Evolutionary conservation across 2,888 invertebrate genomes (phyloP).

Genomic region (Emmelina monodactyla): DNA sequence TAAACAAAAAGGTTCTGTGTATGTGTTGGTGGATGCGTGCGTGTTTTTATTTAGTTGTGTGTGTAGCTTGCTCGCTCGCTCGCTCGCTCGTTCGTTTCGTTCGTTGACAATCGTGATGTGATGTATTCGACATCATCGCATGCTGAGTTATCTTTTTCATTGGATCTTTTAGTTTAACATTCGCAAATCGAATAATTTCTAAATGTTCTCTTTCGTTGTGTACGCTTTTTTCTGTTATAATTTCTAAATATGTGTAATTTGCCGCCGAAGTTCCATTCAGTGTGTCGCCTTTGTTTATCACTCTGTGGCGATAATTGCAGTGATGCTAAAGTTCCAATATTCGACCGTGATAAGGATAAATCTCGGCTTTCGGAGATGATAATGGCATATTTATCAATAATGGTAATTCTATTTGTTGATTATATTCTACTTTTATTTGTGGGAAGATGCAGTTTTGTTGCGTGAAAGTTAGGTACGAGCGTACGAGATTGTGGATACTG

Average conservation of each 20-base stretch:
- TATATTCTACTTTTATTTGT: constrained; percentile 26
- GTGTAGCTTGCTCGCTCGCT: constrained; percentile 61
- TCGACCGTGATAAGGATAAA: constrained; percentile 77
- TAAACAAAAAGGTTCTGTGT: constrained; percentile 50
- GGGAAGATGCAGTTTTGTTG: constrained; percentile 48
- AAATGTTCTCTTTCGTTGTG: constrained; percentile 64
- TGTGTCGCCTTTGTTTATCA: constrained; percentile 93
- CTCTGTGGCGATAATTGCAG: constrained; percentile 73
- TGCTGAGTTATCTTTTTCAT: constrained; percentile 62
- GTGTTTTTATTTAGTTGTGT: constrained; percentile 58
- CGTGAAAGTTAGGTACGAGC: constrained; percentile 65
- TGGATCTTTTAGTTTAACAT: constrained; percentile 59
- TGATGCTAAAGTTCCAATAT: constrained; percentile 80
- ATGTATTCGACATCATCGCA: constrained; percentile 65
- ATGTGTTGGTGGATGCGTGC: constrained; percentile 40
- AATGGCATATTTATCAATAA: constrained; percentile 81
- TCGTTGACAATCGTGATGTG: constrained; percentile 64
- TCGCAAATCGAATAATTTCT: constrained; percentile 59
- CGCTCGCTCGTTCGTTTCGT: constrained; percentile 50
- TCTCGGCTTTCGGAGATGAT: constrained; percentile 74
- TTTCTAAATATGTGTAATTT: constrained; percentile 87
- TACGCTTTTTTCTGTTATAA: constrained; percentile 56
- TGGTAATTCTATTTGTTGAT: constrained; percentile 64
- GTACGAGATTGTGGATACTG: constrained; percentile 66
- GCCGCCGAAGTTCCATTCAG: constrained; percentile 92